phyloP scores from a whole-genome alignment of 2,797 vertebrate genomes.

The Alfaro cultratus region DNA sequence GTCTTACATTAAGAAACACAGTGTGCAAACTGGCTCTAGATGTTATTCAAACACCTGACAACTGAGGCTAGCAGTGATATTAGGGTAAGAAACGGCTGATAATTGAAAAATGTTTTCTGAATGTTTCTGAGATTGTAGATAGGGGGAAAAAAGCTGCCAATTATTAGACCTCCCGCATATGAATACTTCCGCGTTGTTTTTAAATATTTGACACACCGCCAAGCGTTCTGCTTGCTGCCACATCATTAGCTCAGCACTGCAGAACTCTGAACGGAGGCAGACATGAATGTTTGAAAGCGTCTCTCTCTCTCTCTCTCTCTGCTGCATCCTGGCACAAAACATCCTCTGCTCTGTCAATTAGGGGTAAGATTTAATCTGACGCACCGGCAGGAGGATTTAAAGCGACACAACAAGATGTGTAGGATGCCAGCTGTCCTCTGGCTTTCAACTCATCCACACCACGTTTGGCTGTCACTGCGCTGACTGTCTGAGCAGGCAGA shows the following conservation, averaged over 20 bases:
- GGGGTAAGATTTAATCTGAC: slow-evolving; percentile 42
- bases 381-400: slow-evolving; percentile 35
- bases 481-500: slow-evolving; percentile 6
- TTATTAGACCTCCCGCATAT: neutral
- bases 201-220: neutral
- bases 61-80: neutral
- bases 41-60: slow-evolving; percentile 2
- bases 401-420: slow-evolving; percentile 32
- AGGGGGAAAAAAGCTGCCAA: neutral
- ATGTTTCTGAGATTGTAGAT: slow-evolving; percentile 5
- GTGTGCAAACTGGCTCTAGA: neutral
- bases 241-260: slow-evolving; percentile 9
- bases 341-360: slow-evolving; percentile 60
- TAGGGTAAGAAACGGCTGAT: neutral
- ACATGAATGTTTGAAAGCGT: slow-evolving; percentile 4
- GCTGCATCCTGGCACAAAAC: slow-evolving; percentile 38
- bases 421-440: slow-evolving; percentile 51
- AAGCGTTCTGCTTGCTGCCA: neutral
- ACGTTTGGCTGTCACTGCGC: neutral
- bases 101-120: neutral
- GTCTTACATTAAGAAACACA: slow-evolving; percentile 4
- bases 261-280: neutral
- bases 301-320: slow-evolving; percentile 4
- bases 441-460: slow-evolving; percentile 23
- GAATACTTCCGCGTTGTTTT: neutral